phyloP scores from a whole-genome alignment of 2,113 vertebrate genomes.

The Paracanthobrama guichenoti region DNA sequence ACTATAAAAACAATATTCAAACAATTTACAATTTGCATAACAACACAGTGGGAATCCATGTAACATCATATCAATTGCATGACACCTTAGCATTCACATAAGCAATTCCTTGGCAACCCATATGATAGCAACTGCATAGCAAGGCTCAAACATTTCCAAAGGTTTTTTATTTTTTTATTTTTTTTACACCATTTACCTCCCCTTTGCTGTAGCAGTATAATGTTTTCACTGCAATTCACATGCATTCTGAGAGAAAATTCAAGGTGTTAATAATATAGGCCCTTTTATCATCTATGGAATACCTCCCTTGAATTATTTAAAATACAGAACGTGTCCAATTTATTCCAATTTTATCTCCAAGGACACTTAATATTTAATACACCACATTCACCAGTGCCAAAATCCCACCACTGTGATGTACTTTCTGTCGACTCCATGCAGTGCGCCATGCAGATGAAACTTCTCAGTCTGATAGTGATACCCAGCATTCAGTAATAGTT shows the following conservation, averaged over 20 bases:
- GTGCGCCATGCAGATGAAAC: background rate
- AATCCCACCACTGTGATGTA: background rate
- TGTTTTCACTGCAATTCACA: background rate
- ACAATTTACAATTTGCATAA: no score
- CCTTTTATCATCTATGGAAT: slow-evolving; percentile 42
- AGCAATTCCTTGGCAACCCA: no score
- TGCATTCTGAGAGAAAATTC: background rate
- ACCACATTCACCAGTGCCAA: slow-evolving; percentile 48
- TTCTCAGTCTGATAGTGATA: slow-evolving; percentile 20
- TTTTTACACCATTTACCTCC: background rate
- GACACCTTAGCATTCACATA: no score
- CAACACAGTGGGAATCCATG: no score
- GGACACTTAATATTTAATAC: slow-evolving; percentile 57
- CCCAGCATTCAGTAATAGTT: slow-evolving; percentile 22
- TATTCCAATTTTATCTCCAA: slow-evolving; percentile 53
- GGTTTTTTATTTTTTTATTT: no score
- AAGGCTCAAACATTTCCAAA: background rate
- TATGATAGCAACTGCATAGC: background rate
- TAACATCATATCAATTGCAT: background rate
- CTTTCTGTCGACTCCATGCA: slow-evolving; percentile 8
- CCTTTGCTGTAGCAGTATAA: background rate
- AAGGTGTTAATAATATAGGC: slow-evolving; percentile 41
- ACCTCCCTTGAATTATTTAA: slow-evolving; percentile 54
- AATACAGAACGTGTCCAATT: slow-evolving; percentile 50
- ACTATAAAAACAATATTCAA: no score